Evolutionary conservation across 1,140 invertebrate species (phyloP).

Genomic region (Paralvinella palmiformis): DNA sequence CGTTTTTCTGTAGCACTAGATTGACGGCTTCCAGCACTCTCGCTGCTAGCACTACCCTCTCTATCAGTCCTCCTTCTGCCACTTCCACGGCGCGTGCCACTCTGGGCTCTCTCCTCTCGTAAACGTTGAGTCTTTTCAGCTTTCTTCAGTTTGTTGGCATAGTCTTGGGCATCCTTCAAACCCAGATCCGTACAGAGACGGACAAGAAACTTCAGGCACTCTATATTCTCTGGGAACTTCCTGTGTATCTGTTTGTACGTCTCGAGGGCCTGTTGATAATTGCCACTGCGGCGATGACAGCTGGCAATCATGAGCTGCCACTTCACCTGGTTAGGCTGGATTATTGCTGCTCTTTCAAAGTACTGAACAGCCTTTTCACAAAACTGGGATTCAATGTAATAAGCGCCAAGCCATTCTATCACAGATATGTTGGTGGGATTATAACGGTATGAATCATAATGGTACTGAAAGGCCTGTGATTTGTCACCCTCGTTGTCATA

Average conservation of each 20-base stretch:
- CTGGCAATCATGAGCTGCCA: conserved; percentile 80
- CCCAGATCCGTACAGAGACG: conserved; percentile 76
- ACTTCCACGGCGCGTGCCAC: neutral
- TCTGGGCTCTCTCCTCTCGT: conserved; percentile 50
- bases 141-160: conserved; percentile 71
- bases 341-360: conserved; percentile 80
- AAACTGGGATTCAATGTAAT: conserved; percentile 83
- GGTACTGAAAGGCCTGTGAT: conserved; percentile 86
- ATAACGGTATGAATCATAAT: conserved; percentile 81
- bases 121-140: conserved; percentile 73
- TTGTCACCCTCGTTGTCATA: conserved; percentile 81
- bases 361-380: conserved; percentile 83
- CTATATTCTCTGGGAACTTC: conserved; percentile 77
- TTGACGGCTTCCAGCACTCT: neutral
- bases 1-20: neutral
- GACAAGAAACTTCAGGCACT: conserved; percentile 79
- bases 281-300: conserved; percentile 73
- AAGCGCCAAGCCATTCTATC: conserved; percentile 81
- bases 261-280: conserved; percentile 73
- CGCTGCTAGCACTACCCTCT: conserved; percentile 9
- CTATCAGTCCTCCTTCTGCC: neutral
- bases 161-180: conserved; percentile 71
- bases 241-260: conserved; percentile 72
- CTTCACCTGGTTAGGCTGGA: conserved; percentile 78
- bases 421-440: conserved; percentile 84